A percentile compares a stretch with the other conserved stretches of the same genome.
Evolutionary conservation across 2,797 vertebrate species (phyloP).

Genomic region (Hybognathus amarus): DNA sequence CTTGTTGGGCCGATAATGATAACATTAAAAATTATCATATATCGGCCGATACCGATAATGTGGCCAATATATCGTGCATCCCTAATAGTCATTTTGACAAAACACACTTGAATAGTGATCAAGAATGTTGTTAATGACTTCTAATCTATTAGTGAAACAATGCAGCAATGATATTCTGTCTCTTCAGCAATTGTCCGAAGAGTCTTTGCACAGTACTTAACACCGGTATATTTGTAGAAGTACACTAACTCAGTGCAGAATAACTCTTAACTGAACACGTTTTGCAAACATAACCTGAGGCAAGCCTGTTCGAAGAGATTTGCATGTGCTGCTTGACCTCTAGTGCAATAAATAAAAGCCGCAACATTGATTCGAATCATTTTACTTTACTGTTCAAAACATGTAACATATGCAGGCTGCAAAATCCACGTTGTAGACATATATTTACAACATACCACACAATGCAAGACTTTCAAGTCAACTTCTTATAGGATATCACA

Average conservation of each 20-base stretch:
- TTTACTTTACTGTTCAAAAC: background rate
- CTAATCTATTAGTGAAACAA: background rate
- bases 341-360: background rate
- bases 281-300: background rate
- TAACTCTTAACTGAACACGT: background rate
- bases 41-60: too few species aligned
- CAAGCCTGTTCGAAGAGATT: background rate
- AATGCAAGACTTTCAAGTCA: background rate
- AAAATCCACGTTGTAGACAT: background rate
- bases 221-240: background rate
- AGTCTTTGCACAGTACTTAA: background rate
- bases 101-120: background rate
- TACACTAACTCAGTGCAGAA: background rate
- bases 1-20: too few species aligned
- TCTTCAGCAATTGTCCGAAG: background rate
- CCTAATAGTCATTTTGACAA: too few species aligned
- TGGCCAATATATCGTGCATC: too few species aligned
- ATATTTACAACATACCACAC: background rate
- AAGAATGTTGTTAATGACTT: background rate
- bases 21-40: too few species aligned
- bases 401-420: background rate
- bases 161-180: background rate
- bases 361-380: background rate
- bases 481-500: background rate
- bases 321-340: background rate